Base-by-base conservation (phyloP, 1,140 invertebrate species). In the Cephus cinctus region DNA sequence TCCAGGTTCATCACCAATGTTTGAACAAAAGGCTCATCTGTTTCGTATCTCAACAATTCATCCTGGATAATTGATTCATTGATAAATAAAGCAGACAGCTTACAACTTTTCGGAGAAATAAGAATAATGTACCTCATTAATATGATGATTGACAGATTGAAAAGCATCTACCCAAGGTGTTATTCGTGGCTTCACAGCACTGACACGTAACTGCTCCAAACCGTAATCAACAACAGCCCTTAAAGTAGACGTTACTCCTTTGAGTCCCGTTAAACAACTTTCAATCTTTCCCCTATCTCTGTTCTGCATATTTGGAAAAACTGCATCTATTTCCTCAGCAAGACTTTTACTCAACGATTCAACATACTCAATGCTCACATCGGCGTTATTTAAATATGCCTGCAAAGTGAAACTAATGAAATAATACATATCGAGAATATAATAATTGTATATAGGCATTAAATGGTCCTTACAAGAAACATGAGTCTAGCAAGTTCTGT, bases 361-460 rank as follows among this genome's bases (percentile, higher is more conserved):
- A 6, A 94, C 83, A 73, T 94, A 96, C 69, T 97, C 94, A 55
- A 86, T 89, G 50, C 92, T 92, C 4, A 87, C 83, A 71, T 97
- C 94, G n/a, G 91, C 86, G 75, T 97, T 96, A 67, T 96, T 96
- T 45, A 97, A 71, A 63, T 94, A 88, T n/a, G 87, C 85, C 87
- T 92, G 67, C 16, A 63, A 67, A 58, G 41, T 31, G 14, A 40
- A 25, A 25, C 23, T 45, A 32, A 23, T 12, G 25, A 43, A 9
- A 43, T 31, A 21, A 21, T n/a, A 40, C 12, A 32, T 12, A 42
- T 22, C 41, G 11, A 27, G 0, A 41, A 20, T 1, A n/a, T 9
- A 38, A n/a, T 3, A n/a, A n/a, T n/a, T n/a, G n/a, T n/a, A n/a
- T n/a, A n/a, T n/a, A n/a, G n/a, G n/a, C n/a, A n/a, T n/a, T n/a